A percentile compares a stretch with the other conserved stretches of the same genome.
Conservation (phyloP, 2,888 invertebrate genomes). For the Rosalia funebris region DNA sequence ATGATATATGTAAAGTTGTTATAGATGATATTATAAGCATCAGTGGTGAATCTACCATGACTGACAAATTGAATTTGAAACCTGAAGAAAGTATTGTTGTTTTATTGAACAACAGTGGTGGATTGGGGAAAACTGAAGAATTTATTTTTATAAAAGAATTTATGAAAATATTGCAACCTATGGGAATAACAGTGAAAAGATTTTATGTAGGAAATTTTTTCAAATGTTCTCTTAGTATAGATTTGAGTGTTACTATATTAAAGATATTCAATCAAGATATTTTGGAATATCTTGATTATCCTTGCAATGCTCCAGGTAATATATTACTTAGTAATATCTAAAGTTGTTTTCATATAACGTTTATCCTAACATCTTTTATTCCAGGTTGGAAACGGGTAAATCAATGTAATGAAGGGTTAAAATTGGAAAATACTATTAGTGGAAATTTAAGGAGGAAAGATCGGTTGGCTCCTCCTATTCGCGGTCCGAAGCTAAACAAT, state of each 20-base stretch:
- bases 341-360: too few relatives aligned
- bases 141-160: constrained; percentile 67
- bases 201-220: constrained; percentile 49
- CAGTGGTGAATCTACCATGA: neutral
- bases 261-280: constrained; percentile 66
- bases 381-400: constrained; percentile 48
- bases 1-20: constrained; percentile 15
- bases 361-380: too few relatives aligned
- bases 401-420: constrained; percentile 31
- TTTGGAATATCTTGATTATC: constrained; percentile 69
- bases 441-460: constrained; percentile 42
- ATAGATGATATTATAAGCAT: constrained; percentile 53
- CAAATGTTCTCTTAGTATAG: constrained; percentile 33
- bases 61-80: constrained; percentile 25
- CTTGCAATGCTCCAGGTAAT: constrained; percentile 70
- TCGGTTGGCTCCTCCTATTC: constrained; percentile 43
- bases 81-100: constrained; percentile 66
- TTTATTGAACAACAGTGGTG: constrained; percentile 80
- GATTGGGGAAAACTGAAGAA: constrained; percentile 79
- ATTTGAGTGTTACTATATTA: constrained; percentile 72
- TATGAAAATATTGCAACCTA: constrained; percentile 49
- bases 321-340: too few relatives aligned
- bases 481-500: constrained; percentile 58
- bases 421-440: constrained; percentile 25
- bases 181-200: constrained; percentile 42